These are phyloP conservation scores for Pachypanchax playfairii DNA, from an alignment of 2,113 vertebrate genomes.

Conservation along the genomic window DNA sequence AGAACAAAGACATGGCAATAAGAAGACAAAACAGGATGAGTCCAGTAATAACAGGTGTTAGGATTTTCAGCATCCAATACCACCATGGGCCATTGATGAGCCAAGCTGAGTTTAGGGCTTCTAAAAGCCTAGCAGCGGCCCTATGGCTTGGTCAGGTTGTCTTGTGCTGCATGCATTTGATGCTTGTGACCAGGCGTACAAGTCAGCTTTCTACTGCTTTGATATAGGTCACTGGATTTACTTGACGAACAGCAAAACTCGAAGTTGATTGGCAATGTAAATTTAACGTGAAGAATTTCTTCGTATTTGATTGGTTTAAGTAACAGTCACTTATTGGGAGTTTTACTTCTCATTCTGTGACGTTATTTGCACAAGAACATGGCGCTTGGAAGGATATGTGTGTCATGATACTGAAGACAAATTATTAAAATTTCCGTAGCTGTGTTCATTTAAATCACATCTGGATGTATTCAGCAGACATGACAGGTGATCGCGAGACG, in stretches of 20 bases:
- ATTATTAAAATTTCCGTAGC: constrained; percentile 30
- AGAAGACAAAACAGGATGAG: too few relatives aligned
- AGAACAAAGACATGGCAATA: too few relatives aligned
- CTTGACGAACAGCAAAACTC: constrained; percentile 13
- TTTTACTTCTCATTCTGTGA: constrained; percentile 47
- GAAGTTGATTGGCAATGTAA: constrained; percentile 45
- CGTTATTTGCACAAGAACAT: constrained; percentile 75
- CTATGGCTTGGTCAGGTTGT: too few relatives aligned
- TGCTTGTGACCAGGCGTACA: constrained; percentile 41
- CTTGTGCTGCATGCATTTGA: constrained; percentile 44
- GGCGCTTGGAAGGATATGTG: constrained; percentile 73
- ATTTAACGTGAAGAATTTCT: not conserved
- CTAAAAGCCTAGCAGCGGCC: too few relatives aligned
- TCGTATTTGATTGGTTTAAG: constrained; percentile 48
- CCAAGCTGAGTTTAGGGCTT: too few relatives aligned
- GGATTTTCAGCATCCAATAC: too few relatives aligned
- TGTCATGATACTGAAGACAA: constrained; percentile 62
- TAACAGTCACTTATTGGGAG: constrained; percentile 31
- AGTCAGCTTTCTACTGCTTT: constrained; percentile 28
- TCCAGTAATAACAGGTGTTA: too few relatives aligned
- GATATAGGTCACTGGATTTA: constrained; percentile 36
- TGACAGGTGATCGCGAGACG: constrained; percentile 50
- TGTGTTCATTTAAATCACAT: constrained; percentile 13
- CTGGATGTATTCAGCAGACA: constrained; percentile 14
- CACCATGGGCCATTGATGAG: too few relatives aligned